Evolutionary conservation across 2,888 invertebrate species (phyloP).

Genomic region (Volucella inflata): DNA sequence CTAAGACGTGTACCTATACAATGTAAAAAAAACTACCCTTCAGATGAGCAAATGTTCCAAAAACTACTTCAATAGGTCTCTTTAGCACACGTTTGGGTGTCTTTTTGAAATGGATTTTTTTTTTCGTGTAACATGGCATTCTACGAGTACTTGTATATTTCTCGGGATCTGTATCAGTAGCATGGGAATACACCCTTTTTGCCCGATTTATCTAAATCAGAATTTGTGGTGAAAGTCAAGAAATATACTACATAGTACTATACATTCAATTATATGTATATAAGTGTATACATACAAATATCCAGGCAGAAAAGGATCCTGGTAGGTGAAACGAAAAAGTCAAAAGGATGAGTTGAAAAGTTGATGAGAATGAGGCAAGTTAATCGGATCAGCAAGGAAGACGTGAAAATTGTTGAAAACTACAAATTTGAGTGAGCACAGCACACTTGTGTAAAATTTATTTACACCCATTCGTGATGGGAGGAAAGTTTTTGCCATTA

Average conservation of each 20-base stretch:
- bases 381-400: conserved; percentile 21
- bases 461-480: conserved; percentile 21
- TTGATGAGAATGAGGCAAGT: not conserved
- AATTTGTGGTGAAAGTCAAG: conserved; percentile 39
- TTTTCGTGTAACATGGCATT: not conserved
- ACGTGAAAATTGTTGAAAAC: conserved; percentile 66
- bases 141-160: conserved; percentile 4
- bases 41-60: conserved; percentile 32
- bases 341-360: conserved; percentile 14
- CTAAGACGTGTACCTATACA: not conserved
- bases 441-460: conserved; percentile 48
- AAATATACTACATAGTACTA: conserved; percentile 16
- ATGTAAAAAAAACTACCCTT: conserved; percentile 16
- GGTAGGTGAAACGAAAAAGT: conserved; percentile 22
- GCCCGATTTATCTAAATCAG: conserved; percentile 55
- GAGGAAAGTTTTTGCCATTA: conserved; percentile 1
- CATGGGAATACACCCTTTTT: conserved; percentile 2
- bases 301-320: no score
- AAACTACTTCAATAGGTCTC: conserved; percentile 31
- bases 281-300: no score
- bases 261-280: no score
- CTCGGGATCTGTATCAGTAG: not conserved
- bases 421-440: conserved; percentile 58
- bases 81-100: conserved; percentile 45
- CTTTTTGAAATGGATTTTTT: conserved; percentile 26